Conservation (phyloP, 1,140 invertebrate genomes). For the Brachionus plicatilis region DNA sequence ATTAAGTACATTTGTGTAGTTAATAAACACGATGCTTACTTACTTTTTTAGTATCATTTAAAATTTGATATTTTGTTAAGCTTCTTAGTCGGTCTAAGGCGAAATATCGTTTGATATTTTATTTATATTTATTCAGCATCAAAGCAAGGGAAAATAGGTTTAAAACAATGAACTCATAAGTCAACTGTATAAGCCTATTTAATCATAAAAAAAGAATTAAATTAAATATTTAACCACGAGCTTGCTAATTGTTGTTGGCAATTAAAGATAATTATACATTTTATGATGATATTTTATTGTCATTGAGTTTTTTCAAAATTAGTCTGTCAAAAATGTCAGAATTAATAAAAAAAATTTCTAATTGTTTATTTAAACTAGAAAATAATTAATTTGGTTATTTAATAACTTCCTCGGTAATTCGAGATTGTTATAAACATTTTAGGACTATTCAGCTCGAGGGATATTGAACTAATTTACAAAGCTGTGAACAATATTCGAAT, state of each 20-base stretch:
- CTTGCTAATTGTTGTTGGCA: not conserved
- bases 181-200: not conserved
- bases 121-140: not conserved
- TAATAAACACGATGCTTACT: not conserved
- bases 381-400: not conserved
- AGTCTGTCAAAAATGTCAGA: constrained; percentile 22
- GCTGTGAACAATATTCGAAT: constrained; percentile 25
- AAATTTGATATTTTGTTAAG: not conserved
- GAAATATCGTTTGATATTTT: not conserved
- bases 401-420: not conserved
- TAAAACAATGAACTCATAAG: constrained; percentile 1
- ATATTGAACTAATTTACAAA: not conserved
- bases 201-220: not conserved
- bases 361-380: not conserved
- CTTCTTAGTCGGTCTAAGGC: not conserved
- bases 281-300: constrained; percentile 1
- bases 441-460: not conserved
- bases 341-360: not conserved
- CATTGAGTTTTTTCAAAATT: not conserved
- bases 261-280: constrained; percentile 15
- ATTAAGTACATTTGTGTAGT: not conserved
- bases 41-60: not conserved
- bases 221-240: not conserved
- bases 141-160: constrained; percentile 2
- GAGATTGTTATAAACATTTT: not conserved